These are phyloP conservation scores for Caenorhabditis briggsae DNA, from an alignment of 1,140 invertebrate genomes.

Conservation along the genomic window DNA sequence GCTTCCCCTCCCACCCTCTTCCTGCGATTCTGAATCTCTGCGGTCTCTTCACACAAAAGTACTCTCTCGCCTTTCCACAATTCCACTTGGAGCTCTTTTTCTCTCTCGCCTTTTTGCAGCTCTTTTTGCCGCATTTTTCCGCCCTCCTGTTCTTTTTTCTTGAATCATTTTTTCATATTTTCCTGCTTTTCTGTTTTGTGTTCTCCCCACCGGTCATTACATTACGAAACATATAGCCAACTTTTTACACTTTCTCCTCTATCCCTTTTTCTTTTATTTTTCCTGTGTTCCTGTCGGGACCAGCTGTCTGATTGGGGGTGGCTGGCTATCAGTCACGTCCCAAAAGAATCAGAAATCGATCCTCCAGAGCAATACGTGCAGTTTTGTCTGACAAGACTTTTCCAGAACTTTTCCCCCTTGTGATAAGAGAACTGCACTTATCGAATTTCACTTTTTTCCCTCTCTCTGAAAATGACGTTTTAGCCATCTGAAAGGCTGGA, in stretches of 20 bases:
- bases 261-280: not conserved
- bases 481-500: not conserved
- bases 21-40: not conserved
- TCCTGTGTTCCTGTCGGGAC: not conserved
- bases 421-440: constrained; percentile 24
- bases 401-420: constrained; percentile 38
- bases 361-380: constrained; percentile 48
- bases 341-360: constrained; percentile 17
- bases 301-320: constrained; percentile 27
- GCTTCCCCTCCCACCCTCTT: not conserved
- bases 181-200: not conserved
- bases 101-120: no score
- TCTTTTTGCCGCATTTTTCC: not conserved
- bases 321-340: not conserved
- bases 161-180: not conserved
- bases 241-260: constrained; percentile 24
- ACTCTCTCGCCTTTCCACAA: not conserved
- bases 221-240: constrained; percentile 1
- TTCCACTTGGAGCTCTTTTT: not conserved
- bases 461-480: not conserved
- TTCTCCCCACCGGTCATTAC: not conserved
- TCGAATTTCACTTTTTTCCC: not conserved
- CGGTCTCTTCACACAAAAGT: not conserved
- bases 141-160: no score
- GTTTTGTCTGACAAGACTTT: not conserved